These are phyloP conservation scores for Dicyrtoma fusca DNA, from an alignment of 2,888 invertebrate species.

Conservation along the genomic window DNA sequence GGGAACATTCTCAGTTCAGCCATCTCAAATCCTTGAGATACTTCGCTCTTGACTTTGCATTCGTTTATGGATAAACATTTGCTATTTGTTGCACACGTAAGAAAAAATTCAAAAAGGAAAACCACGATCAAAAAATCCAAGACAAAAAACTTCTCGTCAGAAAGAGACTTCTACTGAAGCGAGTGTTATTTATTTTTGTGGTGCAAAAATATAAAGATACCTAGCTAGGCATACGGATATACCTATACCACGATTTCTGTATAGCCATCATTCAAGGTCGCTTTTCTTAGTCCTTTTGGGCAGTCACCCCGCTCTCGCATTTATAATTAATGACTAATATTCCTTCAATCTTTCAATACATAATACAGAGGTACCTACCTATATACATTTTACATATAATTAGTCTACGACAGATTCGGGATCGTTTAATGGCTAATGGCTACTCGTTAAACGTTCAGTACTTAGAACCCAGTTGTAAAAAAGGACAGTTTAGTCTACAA, in stretches of 20 bases:
- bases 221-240: neutral
- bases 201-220: neutral
- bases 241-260: neutral
- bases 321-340: too few relatives aligned
- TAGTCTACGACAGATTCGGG: too few relatives aligned
- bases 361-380: too few relatives aligned
- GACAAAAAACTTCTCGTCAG: neutral
- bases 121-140: neutral
- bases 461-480: too few relatives aligned
- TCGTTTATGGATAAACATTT: too few relatives aligned
- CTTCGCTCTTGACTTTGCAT: neutral
- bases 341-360: too few relatives aligned
- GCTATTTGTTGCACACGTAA: neutral
- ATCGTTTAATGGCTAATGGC: too few relatives aligned
- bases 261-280: neutral
- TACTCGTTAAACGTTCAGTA: too few relatives aligned
- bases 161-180: neutral
- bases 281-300: neutral
- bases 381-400: too few relatives aligned
- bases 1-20: neutral
- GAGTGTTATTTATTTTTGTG: neutral
- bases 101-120: neutral
- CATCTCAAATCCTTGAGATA: constrained; percentile 9
- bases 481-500: too few relatives aligned
- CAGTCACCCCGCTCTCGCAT: too few relatives aligned